phyloP scores from a whole-genome alignment of 2,113 vertebrate species.

The Dinomys branickii region DNA sequence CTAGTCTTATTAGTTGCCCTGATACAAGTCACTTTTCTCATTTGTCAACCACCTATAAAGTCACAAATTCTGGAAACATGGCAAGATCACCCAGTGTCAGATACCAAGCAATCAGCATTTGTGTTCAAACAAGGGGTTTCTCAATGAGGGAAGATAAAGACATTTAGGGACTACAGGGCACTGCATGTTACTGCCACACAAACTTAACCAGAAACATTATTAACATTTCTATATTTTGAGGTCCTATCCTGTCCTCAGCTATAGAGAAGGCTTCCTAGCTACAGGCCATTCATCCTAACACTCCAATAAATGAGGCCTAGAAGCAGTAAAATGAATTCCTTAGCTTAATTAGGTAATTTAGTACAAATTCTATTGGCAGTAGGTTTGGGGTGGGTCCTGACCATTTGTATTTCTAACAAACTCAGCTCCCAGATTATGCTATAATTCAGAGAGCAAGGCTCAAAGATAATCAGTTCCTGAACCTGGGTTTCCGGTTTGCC shows the following conservation, averaged over 20 bases:
- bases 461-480: neutral
- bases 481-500: neutral
- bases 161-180: neutral
- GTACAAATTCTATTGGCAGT: neutral
- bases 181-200: neutral
- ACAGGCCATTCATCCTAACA: neutral
- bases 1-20: constrained; percentile 43
- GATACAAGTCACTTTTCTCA: constrained; percentile 59
- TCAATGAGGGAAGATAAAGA: neutral
- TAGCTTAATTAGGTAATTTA: neutral
- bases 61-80: neutral
- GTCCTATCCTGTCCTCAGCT: neutral
- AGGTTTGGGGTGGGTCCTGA: neutral
- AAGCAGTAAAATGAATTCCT: neutral
- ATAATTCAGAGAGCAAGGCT: neutral
- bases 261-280: neutral
- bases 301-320: neutral
- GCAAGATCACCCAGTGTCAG: neutral
- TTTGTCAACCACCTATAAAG: constrained; percentile 51
- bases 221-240: neutral
- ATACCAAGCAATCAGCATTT: neutral
- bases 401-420: neutral
- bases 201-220: neutral
- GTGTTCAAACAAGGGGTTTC: neutral
- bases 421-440: neutral